phyloP scores from a whole-genome alignment of 37 sponge, comb jelly and placozoan genomes.

The Ianthella basta region DNA sequence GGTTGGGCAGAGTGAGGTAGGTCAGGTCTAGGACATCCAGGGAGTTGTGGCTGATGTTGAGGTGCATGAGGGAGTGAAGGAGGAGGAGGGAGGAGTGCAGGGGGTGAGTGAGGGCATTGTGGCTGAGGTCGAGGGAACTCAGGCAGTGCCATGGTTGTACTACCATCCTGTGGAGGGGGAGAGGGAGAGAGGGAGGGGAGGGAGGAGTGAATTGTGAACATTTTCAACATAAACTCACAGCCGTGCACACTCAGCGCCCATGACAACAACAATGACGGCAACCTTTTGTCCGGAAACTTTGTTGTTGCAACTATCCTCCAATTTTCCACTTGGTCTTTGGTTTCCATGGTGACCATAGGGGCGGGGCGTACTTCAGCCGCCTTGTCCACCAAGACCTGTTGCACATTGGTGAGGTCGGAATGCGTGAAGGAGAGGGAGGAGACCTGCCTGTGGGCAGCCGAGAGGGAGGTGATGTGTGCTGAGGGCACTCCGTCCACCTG shows the following conservation, averaged over 20 bases:
- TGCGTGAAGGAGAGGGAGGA: conserved; percentile 28
- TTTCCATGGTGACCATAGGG: not conserved
- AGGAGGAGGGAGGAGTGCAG: conserved; percentile 30
- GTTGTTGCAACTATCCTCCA: conserved; percentile 72
- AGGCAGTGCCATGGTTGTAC: conserved; percentile 85
- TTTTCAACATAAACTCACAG: not conserved
- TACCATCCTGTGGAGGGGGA: conserved; percentile 50
- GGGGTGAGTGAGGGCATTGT: conserved; percentile 61
- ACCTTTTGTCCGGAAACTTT: conserved; percentile 52
- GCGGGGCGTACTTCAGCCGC: conserved; percentile 55
- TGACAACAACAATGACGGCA: not conserved
- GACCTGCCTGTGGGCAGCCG: conserved; percentile 62
- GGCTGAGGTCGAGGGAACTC: conserved; percentile 56
- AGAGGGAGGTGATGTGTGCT: conserved; percentile 46
- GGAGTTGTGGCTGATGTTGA: conserved; percentile 69
- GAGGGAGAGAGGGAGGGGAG: too few species aligned
- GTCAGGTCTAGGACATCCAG: conserved; percentile 56
- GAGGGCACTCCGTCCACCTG: conserved; percentile 63
- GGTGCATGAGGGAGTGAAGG: conserved; percentile 36
- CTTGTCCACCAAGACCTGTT: conserved; percentile 61
- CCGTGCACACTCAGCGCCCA: not conserved
- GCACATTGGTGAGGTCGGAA: not conserved
- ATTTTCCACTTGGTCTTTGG: not conserved
- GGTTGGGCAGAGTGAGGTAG: conserved; percentile 61
- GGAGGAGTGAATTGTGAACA: too few species aligned